Evolutionary conservation across 2,797 vertebrate species (phyloP), one percentile per base, ranked within the genome.

Genomic region (Anolis apletophallus): DNA sequence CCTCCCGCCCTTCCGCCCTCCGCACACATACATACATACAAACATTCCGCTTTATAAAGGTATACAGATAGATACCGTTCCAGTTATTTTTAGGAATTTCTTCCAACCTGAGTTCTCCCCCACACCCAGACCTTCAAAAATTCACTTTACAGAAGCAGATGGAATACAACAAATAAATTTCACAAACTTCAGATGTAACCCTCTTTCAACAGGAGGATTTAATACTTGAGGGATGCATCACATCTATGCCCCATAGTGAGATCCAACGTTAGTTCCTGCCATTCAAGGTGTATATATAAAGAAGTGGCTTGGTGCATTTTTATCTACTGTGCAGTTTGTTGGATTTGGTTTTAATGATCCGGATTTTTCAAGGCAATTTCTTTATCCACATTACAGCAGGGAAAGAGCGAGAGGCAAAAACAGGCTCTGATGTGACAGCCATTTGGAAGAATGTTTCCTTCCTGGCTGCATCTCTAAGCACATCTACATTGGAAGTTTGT

Each of bases 141-240:
- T 78, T 72, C 40, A 72, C 36, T 46, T 85, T 85, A 16, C 26
- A 61, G 67, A 80, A 79, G 29, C 64, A 78, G 29, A 59, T 46
- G 40, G 36, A 85, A 69, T 50, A 21, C 54, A 32, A 52, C 34
- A 85, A 46, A 71, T 59, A 79, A 14, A 79, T 32, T 79, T 71
- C 23, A n/a, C 54, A 57, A 79, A 59, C 26, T 85, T 85, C 71
- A 79, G 67, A 46, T 78, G n/a, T 64, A 40, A 85, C 67, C 32
- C 34, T 59, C 64, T 78, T 59, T 78, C 23, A 52, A 50, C 75
- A 72, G 54, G 9, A 61, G 36, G 55, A 59, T 77, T 69, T 50
- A 50, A 69, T 32, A 69, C n/a, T 34, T 21, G 50, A 86, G 34
- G 52, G 21, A 55, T 68, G 14, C 64, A 76, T 71, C 74, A 52